Percentiles rank a stretch among this genome's conserved stretches.
Evolutionary conservation across 2,888 invertebrate species (phyloP).

Genomic region (Dendrolimus houi): DNA sequence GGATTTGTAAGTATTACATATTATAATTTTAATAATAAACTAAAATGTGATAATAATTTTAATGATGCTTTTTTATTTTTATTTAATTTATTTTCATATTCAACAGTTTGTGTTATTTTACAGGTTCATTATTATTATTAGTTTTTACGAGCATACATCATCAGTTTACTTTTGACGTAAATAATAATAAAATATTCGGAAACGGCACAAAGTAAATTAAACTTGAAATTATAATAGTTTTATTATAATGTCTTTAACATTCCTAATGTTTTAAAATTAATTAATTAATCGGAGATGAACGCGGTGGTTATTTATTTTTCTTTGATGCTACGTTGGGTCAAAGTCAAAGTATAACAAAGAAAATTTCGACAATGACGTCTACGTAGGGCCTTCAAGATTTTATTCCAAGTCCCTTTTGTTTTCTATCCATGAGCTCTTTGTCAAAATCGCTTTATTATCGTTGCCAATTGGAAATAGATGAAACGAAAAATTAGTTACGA

Average conservation of each 20-base stretch:
- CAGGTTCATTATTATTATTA: no score
- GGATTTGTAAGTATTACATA: conserved; percentile 43
- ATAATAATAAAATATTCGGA: no score
- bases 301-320: background rate
- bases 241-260: no score
- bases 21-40: background rate
- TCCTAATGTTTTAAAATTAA: background rate
- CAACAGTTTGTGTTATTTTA: no score
- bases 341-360: conserved; percentile 42
- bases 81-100: no score
- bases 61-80: no score
- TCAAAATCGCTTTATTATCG: conserved; percentile 48
- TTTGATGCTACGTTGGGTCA: conserved; percentile 8
- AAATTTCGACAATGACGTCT: conserved; percentile 40
- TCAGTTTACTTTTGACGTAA: no score
- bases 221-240: no score
- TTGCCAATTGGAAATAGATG: conserved; percentile 35
- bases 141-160: no score
- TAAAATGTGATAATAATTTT: no score
- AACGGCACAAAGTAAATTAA: no score
- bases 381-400: conserved; percentile 39
- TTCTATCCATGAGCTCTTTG: conserved; percentile 35
- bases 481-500: conserved; percentile 49
- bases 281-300: background rate
- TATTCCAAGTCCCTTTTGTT: conserved; percentile 48